Base-by-base conservation (phyloP, 2,888 invertebrate species). In the Oegoconia quadripuncta region DNA sequence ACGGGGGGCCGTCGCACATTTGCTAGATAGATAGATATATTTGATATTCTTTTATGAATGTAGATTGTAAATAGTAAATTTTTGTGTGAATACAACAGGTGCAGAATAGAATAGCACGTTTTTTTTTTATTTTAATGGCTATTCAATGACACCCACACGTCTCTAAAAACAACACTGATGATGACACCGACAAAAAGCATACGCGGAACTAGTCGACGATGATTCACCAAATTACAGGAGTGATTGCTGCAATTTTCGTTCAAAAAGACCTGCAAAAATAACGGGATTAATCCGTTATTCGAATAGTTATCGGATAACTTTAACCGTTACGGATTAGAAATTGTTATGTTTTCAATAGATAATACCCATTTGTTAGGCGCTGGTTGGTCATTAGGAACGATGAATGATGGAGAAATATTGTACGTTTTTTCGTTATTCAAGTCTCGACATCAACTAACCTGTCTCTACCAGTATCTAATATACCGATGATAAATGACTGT, bases 111-210 rank as follows among this genome's bases (percentile, higher is more conserved):
- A 9, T 25, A 25, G 11, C 12, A 25, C 11, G 25, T 25, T 25
- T 11, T 12, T 25, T 23, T 4, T 25, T n/a, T 11, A 25, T 28
- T 15, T 14, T 5, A 3, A 12, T 13, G 13, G 9, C 17, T 2
- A 47, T 47, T 48, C 44, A 50, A 42, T 44, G 46, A 44, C 52
- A 37, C 59, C 59, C 47, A 59, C 59, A 38, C 45, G 15, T 13
- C 9, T 37, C 43, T 44, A 43, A 44, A 42, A 35, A 12, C 27
- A 39, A 27, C 7, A 8, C 44, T 38, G 52, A 51, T 53, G 55
- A 40, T 40, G 40, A 48, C 46, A 54, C 46, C 20, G 17, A 12
- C 44, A 46, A 44, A 37, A 34, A 36, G 34, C 31, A 37, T 41
- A n/a, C 37, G 37, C 55, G 53, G 58, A 52, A 47, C 44, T 44